Evolutionary conservation across 2,113 vertebrate species (phyloP).

Genomic region (Ibidorhyncha struthersii): DNA sequence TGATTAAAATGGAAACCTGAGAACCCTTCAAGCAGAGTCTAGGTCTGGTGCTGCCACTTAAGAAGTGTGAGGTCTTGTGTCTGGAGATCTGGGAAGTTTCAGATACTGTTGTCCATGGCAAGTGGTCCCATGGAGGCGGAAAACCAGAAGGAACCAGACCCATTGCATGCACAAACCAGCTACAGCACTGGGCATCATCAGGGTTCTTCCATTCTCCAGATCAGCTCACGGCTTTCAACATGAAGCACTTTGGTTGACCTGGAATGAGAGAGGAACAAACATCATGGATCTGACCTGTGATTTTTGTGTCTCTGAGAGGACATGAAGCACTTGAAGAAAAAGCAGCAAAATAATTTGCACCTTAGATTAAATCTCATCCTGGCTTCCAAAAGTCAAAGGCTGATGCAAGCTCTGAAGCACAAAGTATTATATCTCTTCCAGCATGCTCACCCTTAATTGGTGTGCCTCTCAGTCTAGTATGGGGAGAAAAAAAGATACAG

Average conservation of each 20-base stretch:
- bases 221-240: background rate
- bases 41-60: background rate
- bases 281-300: background rate
- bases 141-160: background rate
- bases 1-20: background rate
- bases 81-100: background rate
- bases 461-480: background rate
- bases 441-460: background rate
- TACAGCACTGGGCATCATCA: background rate
- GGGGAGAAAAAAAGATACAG: background rate
- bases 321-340: background rate
- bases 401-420: background rate
- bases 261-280: background rate
- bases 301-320: background rate
- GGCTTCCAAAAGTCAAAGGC: background rate
- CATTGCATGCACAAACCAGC: background rate
- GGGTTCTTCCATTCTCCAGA: background rate
- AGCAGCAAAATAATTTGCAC: background rate
- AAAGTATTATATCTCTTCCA: background rate
- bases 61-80: background rate
- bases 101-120: background rate
- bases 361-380: background rate
- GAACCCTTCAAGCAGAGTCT: background rate
- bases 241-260: background rate
- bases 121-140: background rate